Evolutionary conservation across 2,113 vertebrate species (phyloP).

Genomic region (Pyxicephalus adspersus): DNA sequence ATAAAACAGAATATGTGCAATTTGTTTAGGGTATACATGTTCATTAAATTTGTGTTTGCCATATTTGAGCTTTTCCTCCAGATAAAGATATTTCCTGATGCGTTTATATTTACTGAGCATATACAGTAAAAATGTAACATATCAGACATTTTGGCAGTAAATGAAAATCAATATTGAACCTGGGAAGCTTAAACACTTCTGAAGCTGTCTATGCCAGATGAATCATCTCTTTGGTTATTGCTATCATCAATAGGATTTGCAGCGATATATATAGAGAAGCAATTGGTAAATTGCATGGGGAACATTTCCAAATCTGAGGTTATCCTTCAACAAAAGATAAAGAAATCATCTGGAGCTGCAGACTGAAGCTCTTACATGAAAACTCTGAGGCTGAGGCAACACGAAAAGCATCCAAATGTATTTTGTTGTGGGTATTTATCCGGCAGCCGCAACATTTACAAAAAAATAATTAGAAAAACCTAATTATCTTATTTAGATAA

Average conservation of each 20-base stretch:
- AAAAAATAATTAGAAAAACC: conserved; percentile 50
- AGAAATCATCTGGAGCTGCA: conserved; percentile 35
- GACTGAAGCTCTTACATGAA: conserved; percentile 6
- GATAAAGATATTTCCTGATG: neutral
- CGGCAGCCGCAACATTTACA: conserved; percentile 44
- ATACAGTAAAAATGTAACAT: conserved; percentile 11
- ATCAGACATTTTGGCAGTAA: conserved; percentile 39
- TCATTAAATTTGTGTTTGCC: neutral
- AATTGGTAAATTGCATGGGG: conserved; percentile 48
- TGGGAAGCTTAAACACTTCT: conserved; percentile 18
- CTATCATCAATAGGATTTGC: conserved; percentile 50
- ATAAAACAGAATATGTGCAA: too few species aligned
- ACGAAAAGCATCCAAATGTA: conserved; percentile 23
- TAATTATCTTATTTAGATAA: conserved; percentile 55
- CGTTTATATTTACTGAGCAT: neutral
- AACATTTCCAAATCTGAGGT: conserved; percentile 51
- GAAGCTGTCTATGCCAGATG: conserved; percentile 32
- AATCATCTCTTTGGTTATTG: conserved; percentile 37
- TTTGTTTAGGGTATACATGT: too few species aligned
- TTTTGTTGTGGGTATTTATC: conserved; percentile 53
- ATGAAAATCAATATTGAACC: conserved; percentile 35
- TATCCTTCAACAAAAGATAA: conserved; percentile 47
- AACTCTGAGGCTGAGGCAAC: neutral
- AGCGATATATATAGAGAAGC: conserved; percentile 46
- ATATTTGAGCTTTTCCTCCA: neutral